These are phyloP conservation scores for Hemicrepidius hirtus DNA, from an alignment of 2,888 invertebrate genomes.

Conservation along the genomic window DNA sequence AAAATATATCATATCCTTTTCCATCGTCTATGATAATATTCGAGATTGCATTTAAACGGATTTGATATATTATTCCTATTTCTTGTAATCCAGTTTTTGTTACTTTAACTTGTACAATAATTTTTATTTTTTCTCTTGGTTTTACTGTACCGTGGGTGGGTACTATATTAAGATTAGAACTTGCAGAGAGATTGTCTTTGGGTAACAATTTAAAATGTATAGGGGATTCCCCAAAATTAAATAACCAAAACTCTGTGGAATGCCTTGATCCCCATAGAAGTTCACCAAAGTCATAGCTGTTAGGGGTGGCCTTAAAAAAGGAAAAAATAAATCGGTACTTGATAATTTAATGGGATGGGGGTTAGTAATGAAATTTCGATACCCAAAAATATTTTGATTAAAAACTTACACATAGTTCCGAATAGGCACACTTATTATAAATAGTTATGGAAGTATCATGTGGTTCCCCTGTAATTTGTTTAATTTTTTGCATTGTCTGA, in stretches of 20 bases:
- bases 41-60: conserved; percentile 60
- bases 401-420: conserved; percentile 55
- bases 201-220: conserved; percentile 66
- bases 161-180: conserved; percentile 45
- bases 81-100: conserved; percentile 64
- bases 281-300: conserved; percentile 65
- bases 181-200: conserved; percentile 32
- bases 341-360: too few species aligned
- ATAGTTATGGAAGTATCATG: conserved; percentile 47
- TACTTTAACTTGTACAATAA: conserved; percentile 64
- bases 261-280: conserved; percentile 62
- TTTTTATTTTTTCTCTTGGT: conserved; percentile 62
- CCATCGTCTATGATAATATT: conserved; percentile 53
- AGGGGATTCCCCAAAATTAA: conserved; percentile 69
- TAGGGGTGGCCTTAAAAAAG: conserved; percentile 68
- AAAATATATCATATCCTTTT: conserved; percentile 60
- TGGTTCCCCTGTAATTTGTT: conserved; percentile 33
- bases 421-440: conserved; percentile 48
- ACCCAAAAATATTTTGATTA: too few species aligned
- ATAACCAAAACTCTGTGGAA: conserved; percentile 66
- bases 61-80: conserved; percentile 65
- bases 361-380: too few species aligned
- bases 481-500: conserved; percentile 28
- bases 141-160: conserved; percentile 59
- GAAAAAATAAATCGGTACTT: too few species aligned